phyloP scores from a whole-genome alignment of 2,113 vertebrate species.

The Nerophis ophidion region DNA sequence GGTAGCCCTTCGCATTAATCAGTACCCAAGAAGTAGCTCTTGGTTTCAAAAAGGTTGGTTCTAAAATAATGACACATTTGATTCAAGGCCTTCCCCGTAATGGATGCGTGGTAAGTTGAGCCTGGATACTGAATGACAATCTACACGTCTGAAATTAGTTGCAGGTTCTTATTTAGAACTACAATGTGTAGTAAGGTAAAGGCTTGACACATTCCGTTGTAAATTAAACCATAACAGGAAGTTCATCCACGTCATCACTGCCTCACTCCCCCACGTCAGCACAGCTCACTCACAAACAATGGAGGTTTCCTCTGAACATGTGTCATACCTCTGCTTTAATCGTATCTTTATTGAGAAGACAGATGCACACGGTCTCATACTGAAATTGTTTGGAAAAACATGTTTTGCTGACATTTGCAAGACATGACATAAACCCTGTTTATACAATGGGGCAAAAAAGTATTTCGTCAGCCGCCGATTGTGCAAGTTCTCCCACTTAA shows the following conservation, averaged over 20 bases:
- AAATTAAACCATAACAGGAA: constrained; percentile 47
- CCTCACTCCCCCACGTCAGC: constrained; percentile 2
- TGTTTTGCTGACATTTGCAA: constrained; percentile 15
- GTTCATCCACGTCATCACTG: constrained; percentile 26
- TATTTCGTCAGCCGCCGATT: too few species aligned
- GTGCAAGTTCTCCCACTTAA: too few species aligned
- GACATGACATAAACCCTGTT: neutral
- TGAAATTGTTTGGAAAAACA: constrained; percentile 20
- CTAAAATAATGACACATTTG: too few species aligned
- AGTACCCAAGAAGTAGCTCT: too few species aligned
- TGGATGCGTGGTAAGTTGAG: neutral
- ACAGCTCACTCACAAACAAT: constrained; percentile 12
- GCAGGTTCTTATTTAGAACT: neutral
- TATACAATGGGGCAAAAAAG: too few species aligned
- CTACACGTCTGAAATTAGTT: neutral
- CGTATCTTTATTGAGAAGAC: constrained; percentile 22
- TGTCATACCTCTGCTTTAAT: constrained; percentile 17
- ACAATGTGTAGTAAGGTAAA: constrained; percentile 8
- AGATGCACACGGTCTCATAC: constrained; percentile 15
- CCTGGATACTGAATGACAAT: neutral
- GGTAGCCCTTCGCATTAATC: too few species aligned
- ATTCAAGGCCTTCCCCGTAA: neutral
- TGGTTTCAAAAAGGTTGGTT: too few species aligned
- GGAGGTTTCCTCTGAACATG: constrained; percentile 24
- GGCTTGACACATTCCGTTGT: constrained; percentile 8